phyloP scores from a whole-genome alignment of 2,888 invertebrate genomes.

The Callyntrura guangdongensis region DNA sequence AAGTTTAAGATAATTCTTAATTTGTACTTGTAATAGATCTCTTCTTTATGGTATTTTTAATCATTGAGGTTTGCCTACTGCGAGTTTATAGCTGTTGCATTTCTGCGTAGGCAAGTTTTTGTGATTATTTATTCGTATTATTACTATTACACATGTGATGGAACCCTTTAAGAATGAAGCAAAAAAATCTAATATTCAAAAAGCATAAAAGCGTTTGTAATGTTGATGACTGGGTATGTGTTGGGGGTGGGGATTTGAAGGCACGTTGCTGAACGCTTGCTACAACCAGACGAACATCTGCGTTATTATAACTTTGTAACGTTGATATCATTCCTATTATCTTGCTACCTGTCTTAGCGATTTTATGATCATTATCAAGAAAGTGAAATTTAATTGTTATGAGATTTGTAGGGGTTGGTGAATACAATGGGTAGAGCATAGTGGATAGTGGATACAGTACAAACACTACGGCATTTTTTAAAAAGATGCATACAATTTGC shows the following conservation, averaged over 20 bases:
- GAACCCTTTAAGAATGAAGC: not conserved
- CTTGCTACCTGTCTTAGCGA: conserved; percentile 38
- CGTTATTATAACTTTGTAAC: not conserved
- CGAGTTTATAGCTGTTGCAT: not conserved
- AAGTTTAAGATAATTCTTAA: conserved; percentile 3
- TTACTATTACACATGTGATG: not conserved
- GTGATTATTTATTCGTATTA: not conserved
- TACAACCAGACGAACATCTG: conserved; percentile 12
- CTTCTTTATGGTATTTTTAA: not conserved
- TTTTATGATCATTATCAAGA: conserved; percentile 77
- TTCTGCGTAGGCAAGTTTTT: not conserved
- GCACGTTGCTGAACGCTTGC: not conserved
- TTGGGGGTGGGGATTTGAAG: not conserved
- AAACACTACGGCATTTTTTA: no score
- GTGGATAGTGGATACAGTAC: not conserved
- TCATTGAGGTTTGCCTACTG: not conserved
- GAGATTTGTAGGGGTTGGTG: conserved; percentile 70
- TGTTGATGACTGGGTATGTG: not conserved
- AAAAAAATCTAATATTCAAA: not conserved
- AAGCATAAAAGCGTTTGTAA: not conserved
- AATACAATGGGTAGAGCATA: conserved; percentile 35
- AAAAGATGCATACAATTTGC: conserved; percentile 37
- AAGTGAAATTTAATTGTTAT: conserved; percentile 80
- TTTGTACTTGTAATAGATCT: conserved; percentile 14
- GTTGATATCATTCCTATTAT: not conserved